phyloP scores from a whole-genome alignment of 2,113 vertebrate species.

The Ailuropoda melanoleuca region DNA sequence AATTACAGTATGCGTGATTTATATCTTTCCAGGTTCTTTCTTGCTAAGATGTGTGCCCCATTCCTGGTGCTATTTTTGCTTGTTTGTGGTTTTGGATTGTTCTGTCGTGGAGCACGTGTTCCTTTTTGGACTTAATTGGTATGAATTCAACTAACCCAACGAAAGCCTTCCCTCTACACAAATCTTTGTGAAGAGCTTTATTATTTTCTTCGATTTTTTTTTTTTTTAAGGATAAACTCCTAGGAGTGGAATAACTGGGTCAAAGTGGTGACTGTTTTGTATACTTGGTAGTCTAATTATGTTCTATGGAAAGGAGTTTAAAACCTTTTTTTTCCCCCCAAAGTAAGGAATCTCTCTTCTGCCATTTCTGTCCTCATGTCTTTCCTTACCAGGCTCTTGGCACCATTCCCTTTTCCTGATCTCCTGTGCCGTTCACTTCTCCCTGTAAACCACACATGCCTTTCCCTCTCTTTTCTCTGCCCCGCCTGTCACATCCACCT shows the following conservation, averaged over 20 bases:
- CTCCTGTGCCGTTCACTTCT: neutral
- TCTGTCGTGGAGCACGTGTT: neutral
- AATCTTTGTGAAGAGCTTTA: neutral
- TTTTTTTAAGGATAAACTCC: neutral
- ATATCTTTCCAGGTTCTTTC: neutral
- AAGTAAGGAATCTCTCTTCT: neutral
- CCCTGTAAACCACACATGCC: fast-evolving
- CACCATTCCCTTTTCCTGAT: neutral
- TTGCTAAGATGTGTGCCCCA: neutral
- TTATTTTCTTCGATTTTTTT: neutral
- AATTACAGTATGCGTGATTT: neutral
- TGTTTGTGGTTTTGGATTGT: neutral
- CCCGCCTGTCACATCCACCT: neutral
- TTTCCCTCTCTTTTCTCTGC: neutral
- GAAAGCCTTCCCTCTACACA: neutral
- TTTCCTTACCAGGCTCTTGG: neutral
- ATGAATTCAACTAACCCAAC: neutral
- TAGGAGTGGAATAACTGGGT: neutral
- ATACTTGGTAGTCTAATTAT: neutral
- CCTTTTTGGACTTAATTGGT: neutral
- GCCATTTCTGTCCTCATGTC: neutral
- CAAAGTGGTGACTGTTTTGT: neutral
- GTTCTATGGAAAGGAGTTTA: neutral
- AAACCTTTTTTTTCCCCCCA: neutral
- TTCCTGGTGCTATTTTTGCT: neutral